Evolutionary conservation across 2,888 invertebrate species (phyloP), one percentile per base, ranked within the genome.

Genomic region (Cheilosia grossa): DNA sequence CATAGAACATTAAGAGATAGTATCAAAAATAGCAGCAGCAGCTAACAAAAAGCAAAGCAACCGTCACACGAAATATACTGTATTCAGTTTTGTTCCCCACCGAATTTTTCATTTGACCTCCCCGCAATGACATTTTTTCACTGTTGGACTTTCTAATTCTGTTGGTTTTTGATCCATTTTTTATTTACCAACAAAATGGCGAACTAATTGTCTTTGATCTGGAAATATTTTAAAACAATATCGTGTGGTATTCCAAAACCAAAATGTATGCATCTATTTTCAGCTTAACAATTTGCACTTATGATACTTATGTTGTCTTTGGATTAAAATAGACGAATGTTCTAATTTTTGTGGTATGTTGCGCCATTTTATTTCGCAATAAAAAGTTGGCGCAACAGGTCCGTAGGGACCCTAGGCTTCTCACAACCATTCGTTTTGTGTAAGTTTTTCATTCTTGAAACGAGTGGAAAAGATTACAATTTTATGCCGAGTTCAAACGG

Each of bases 21-120:
- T 37, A 64, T 66, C 72, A 87, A 75, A 59, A 74, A 83, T 77
- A 82, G 70, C 70, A 42, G 61, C 40, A 59, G 67, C 70, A 66
- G 5, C 44, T 30, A 54, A 21, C 51, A 82, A 66, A 53, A 56
- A 33, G 56, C 47, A 40, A 37, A 53, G 24, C 63, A 70, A 64
- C 33, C 30, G 44, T 40, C 70, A 63, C 58, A 24, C 15, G 27
- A 9, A 19, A 51, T 51, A 27, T 9, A 19, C 10, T 13, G 47
- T 21, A 49, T 63, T 63, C 61, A 67, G 44, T 24, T 67, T 24
- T 67, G 59, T 74, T 66, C 47, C 19, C 47, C 59, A 47, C 54
- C 64, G 67, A 67, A 30, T 51, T 66, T 79, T 77, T 74, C 58
- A 75, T 79, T 64, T 83, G 83, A 80, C 83, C 79, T 83, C 69